Evolutionary conservation across 2,888 invertebrate genomes (phyloP), one percentile per base, ranked within the genome.

Genomic region (Polymixis flavicincta): DNA sequence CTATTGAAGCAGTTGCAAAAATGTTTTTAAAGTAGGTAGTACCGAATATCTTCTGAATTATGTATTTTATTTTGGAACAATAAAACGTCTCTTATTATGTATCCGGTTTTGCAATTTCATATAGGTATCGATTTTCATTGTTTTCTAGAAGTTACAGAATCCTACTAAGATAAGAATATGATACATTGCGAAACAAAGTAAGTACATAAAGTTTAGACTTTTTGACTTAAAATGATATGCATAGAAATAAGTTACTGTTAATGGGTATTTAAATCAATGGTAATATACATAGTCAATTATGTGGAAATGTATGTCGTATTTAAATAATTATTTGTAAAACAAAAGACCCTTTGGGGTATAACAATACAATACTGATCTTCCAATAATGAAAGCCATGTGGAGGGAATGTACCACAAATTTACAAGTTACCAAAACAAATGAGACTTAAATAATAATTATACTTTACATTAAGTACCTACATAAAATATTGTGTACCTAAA

Each of bases 141-240:
- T 48, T 76, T 17, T 76, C 25, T 76, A 48, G 45, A 61, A 69
- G 13, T 25, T 37, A 60, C 60, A 76, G 32, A 54, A 60, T 6
- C 37, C 37, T 28, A 69, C n/a, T 68, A 37, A 60, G 1, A 32
- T 54, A 66, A 63, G 5, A 32, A 25, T 74, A 64, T n/a, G 37
- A 55, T 37, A 45, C 60, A 54, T 70, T 63, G 61, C 77, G 11
- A 57, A 70, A 64, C 54, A 65, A 54, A 3, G 52, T 37, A 77
- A 17, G 52, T 42, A 68, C n/a, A n/a, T n/a, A 55, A 72, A 17
- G 25, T 76, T 54, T 42, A 55, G 2, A 14, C 22, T 61, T n/a
- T 76, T 55, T 63, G 17, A 54, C 8, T 50, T 13, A 69, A 61
- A 55, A 50, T 70, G 70, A 76, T 76, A 76, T 76, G 76, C 76